Evolutionary conservation across 2,113 vertebrate genomes (phyloP).

Genomic region (Clupea harengus): DNA sequence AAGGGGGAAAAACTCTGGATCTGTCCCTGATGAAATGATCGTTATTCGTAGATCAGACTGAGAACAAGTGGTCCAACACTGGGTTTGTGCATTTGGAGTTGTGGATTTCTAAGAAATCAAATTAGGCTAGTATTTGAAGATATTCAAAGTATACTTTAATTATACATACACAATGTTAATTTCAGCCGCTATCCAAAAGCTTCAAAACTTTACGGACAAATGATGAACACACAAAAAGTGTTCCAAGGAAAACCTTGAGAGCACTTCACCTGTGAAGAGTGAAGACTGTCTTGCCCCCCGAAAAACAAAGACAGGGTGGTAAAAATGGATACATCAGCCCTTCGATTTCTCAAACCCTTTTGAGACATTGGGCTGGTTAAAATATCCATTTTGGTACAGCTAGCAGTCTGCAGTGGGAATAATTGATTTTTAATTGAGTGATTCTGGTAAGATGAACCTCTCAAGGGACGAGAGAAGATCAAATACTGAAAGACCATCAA

Average conservation of each 20-base stretch:
- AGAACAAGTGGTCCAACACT: neutral
- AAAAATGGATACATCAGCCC: neutral
- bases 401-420: slow-evolving; percentile 63
- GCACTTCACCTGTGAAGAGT: neutral
- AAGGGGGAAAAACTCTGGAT: neutral
- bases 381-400: slow-evolving; percentile 64
- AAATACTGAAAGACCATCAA: slow-evolving; percentile 61
- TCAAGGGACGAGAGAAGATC: slow-evolving; percentile 63
- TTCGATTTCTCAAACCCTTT: neutral
- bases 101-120: neutral
- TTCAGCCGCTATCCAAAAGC: neutral
- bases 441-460: slow-evolving; percentile 70
- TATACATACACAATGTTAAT: neutral
- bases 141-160: neutral
- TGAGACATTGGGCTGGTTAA: slow-evolving; percentile 43
- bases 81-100: neutral
- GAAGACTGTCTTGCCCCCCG: no score
- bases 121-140: neutral
- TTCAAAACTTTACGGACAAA: neutral
- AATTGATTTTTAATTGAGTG: slow-evolving; percentile 73
- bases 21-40: neutral
- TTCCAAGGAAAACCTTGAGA: neutral
- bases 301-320: neutral
- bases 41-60: neutral
- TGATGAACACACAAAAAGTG: neutral